Evolutionary conservation across 2,113 vertebrate species (phyloP).

Genomic region (Theropithecus gelada): DNA sequence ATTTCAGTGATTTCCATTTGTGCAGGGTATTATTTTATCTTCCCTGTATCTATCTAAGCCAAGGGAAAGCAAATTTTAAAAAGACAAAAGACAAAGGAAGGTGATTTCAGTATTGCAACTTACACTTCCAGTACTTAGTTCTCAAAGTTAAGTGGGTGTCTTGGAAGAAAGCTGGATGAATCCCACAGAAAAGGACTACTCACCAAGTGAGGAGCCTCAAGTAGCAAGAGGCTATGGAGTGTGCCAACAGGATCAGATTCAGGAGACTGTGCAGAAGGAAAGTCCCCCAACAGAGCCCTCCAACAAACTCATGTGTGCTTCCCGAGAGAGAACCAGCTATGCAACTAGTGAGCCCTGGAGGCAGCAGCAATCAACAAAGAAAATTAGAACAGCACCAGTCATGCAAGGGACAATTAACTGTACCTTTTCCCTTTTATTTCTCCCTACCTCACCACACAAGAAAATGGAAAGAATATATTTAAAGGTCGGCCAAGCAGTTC

Average conservation of each 20-base stretch:
- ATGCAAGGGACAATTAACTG: background rate
- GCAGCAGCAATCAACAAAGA: background rate
- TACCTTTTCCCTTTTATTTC: background rate
- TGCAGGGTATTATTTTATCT: background rate
- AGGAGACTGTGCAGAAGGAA: background rate
- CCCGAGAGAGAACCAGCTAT: fast-evolving
- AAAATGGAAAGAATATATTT: background rate
- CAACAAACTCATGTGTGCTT: too few species aligned
- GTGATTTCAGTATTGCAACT: background rate
- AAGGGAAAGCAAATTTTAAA: background rate
- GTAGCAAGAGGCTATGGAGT: background rate
- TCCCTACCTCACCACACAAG: background rate
- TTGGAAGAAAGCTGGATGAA: background rate
- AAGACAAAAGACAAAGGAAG: background rate
- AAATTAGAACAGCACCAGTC: background rate
- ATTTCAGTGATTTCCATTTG: background rate
- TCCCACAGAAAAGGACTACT: background rate
- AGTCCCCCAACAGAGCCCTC: background rate
- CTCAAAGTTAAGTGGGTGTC: background rate
- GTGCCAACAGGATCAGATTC: background rate
- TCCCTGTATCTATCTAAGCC: background rate
- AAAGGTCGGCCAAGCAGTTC: background rate
- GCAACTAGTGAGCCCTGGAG: fast-evolving
- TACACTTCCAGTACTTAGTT: background rate
- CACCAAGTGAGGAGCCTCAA: background rate